Base-by-base conservation (phyloP, 2,888 invertebrate species). In the Heliconius ismenius region DNA sequence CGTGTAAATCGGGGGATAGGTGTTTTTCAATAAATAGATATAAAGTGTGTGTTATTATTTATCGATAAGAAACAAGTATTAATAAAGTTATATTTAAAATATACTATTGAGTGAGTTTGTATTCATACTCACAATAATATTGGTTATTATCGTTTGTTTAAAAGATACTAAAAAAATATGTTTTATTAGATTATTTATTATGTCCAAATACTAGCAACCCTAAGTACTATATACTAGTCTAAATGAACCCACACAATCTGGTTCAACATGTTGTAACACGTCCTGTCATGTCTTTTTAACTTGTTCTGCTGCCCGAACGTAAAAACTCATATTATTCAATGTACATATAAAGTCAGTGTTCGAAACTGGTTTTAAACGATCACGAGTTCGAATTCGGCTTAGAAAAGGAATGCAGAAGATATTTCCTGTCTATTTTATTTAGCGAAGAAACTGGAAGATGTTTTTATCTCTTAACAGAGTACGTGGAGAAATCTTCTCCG, bases 181-280 rank as follows among this genome's bases (percentile, higher is more conserved):
- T 49, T 49, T 21, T 49, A 49, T 49, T 21, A 49, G 7, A 49
- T 49, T 49, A 49, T 49, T 49, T 49, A 49, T 49, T 7, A 49
- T 21, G 7, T 21, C 49, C 15, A 43, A 39, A 39, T 24, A 39
- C 9, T 24, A 39, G 7, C 39, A 67, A 15, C 67, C 39, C 67
- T 24, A 39, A 67, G 15, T 67, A 15, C 32, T 62, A 1, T 62
- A 26, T 15, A 15, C 36, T 11, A 6, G 32, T 72, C 32, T 60
- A 60, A 62, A 63, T 63, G 63, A 73, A 73, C 62, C 63, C 62
- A 63, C 62, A 43, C 73, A 21, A 63, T 73, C 73, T 43, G 62
- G 73, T 73, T 28, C 73, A 58, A 39, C 76, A 60, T 54, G 76
- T 76, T 60, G 65, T 32, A 26, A 73, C 76, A 76, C 64, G 76